Percentiles rank a stretch among this genome's conserved stretches.
These are phyloP conservation scores for Geophilus truncorum DNA, from an alignment of 2,888 invertebrate genomes.

Conservation along the genomic window DNA sequence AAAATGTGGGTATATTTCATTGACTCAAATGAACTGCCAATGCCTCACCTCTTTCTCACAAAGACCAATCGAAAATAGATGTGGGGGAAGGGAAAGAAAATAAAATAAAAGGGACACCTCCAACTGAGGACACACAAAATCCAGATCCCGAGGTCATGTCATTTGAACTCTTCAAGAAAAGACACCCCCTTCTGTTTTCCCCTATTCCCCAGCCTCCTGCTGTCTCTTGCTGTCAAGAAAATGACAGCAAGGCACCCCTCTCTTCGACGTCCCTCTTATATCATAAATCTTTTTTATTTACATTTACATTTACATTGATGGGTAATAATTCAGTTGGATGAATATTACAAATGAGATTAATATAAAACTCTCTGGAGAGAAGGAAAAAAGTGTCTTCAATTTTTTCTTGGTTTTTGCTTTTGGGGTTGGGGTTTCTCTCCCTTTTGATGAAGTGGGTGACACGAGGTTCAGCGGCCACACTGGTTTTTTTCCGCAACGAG, in stretches of 20 bases:
- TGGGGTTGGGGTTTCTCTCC: background rate
- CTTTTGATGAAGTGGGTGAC: background rate
- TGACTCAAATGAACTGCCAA: background rate
- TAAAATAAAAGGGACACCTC: background rate
- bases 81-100: background rate
- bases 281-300: background rate
- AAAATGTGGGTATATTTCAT: background rate
- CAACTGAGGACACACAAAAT: background rate
- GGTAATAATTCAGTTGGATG: background rate
- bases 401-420: background rate
- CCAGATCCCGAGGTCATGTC: background rate
- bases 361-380: background rate
- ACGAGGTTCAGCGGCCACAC: background rate
- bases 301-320: background rate
- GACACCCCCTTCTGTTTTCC: background rate
- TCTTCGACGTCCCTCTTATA: background rate
- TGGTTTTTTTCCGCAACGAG: background rate
- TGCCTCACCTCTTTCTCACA: background rate
- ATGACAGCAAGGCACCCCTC: background rate
- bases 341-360: background rate
- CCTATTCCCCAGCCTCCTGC: background rate
- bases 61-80: background rate
- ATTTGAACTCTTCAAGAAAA: background rate
- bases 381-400: background rate
- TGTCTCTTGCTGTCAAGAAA: background rate